A percentile compares a stretch with the other conserved stretches of the same genome.
Evolutionary conservation across 2,888 invertebrate genomes (phyloP).

Genomic region (Zootermopsis nevadensis): DNA sequence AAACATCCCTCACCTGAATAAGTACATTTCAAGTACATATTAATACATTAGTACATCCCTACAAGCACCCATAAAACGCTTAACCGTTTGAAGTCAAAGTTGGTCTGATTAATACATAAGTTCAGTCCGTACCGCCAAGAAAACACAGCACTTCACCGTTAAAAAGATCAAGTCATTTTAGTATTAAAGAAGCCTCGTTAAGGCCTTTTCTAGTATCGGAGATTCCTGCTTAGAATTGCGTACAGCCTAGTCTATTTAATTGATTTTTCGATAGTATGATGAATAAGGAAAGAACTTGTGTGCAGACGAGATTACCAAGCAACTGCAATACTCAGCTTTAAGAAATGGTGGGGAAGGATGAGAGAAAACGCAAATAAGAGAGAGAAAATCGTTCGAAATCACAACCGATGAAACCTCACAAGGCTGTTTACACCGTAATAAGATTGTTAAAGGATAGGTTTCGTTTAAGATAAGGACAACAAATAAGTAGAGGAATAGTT

Average conservation of each 20-base stretch:
- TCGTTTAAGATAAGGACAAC: neutral
- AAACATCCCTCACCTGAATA: neutral
- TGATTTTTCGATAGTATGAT: neutral
- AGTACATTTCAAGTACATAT: too few relatives aligned
- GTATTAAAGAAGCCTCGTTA: neutral
- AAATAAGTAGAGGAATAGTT: too few relatives aligned
- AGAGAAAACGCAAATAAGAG: neutral
- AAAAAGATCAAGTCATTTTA: too few relatives aligned
- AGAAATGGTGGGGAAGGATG: neutral
- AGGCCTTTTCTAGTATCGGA: neutral
- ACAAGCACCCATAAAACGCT: too few relatives aligned
- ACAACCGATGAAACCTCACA: neutral
- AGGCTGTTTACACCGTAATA: neutral
- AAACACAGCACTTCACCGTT: too few relatives aligned
- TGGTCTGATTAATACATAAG: too few relatives aligned
- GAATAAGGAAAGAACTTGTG: neutral
- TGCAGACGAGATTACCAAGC: neutral
- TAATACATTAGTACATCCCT: too few relatives aligned
- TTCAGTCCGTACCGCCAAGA: too few relatives aligned
- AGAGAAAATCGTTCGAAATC: constrained; percentile 15
- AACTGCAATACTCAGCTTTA: too few relatives aligned
- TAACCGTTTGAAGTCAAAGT: too few relatives aligned
- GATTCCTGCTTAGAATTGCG: neutral
- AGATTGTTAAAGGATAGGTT: neutral
- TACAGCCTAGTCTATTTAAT: neutral